Conservation (phyloP, 1,140 invertebrate genomes). For the Delia radicum region DNA sequence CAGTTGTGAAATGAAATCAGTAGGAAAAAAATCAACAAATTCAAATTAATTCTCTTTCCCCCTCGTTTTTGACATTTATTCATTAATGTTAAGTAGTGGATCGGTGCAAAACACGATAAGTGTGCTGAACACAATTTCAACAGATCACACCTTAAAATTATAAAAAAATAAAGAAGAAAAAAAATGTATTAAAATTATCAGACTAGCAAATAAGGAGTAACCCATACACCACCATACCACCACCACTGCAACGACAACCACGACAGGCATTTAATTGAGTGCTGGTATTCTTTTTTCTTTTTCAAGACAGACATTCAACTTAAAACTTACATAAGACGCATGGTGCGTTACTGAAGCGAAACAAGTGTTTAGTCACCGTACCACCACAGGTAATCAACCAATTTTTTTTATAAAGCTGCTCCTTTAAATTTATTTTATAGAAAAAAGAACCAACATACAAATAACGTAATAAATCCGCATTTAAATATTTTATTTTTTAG, state of each 20-base stretch:
- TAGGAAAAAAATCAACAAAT: constrained; percentile 1
- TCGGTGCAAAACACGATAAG: constrained; percentile 10
- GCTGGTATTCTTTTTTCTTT: background rate
- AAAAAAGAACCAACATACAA: background rate
- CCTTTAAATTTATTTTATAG: constrained; percentile 9
- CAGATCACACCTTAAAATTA: constrained; percentile 22
- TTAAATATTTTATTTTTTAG: background rate
- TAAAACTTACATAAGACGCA: constrained; percentile 12
- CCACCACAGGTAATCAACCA: constrained; percentile 19
- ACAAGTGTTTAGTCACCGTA: constrained; percentile 55
- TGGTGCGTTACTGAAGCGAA: constrained; percentile 56
- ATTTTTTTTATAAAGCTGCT: constrained; percentile 3
- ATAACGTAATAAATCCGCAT: background rate
- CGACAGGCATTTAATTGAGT: constrained; percentile 14
- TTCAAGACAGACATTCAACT: background rate
- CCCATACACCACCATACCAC: background rate
- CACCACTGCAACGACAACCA: background rate
- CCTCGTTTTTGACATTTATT: background rate
- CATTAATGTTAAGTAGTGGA: background rate
- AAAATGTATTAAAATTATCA: constrained; percentile 9
- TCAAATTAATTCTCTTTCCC: background rate
- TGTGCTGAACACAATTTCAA: constrained; percentile 19
- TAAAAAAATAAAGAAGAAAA: background rate
- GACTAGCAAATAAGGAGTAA: constrained; percentile 5
- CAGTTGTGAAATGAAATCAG: constrained; percentile 3